Conservation (phyloP, 1,140 invertebrate species). For the Drosophila pallidifrons region DNA sequence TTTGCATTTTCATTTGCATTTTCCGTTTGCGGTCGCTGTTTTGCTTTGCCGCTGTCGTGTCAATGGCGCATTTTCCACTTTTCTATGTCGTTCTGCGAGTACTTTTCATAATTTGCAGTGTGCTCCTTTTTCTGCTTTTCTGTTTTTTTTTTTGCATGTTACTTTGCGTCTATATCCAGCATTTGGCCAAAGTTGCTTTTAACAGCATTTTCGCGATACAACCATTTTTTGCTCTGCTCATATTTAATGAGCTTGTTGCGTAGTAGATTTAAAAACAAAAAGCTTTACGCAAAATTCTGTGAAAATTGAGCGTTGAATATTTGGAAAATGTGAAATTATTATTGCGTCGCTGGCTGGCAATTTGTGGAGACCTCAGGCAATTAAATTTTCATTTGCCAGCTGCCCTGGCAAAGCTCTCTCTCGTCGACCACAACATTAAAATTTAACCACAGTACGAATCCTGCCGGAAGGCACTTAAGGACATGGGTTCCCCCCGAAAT, state of each 20-base stretch:
- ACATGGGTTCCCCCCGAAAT: conserved; percentile 41
- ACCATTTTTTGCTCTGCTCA: conserved; percentile 27
- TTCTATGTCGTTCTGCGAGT: conserved; percentile 38
- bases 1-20: conserved; percentile 59
- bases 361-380: conserved; percentile 61
- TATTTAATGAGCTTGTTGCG: conserved; percentile 60
- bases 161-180: conserved; percentile 69
- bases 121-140: conserved; percentile 28
- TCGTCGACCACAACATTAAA: conserved; percentile 68
- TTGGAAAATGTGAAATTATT: conserved; percentile 6
- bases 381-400: conserved; percentile 71
- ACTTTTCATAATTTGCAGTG: conserved; percentile 68
- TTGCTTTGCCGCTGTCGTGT: conserved; percentile 32
- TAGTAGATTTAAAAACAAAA: conserved; percentile 5
- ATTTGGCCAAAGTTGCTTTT: conserved; percentile 48
- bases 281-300: not conserved
- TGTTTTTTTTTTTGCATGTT: conserved; percentile 30
- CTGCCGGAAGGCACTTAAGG: conserved; percentile 59
- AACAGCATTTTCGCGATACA: conserved; percentile 32
- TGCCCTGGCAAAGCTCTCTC: conserved; percentile 20
- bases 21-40: conserved; percentile 35
- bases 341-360: conserved; percentile 41
- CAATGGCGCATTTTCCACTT: conserved; percentile 49
- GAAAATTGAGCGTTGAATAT: conserved; percentile 37
- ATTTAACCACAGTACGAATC: conserved; percentile 63